A percentile compares a stretch with the other conserved stretches of the same genome.
Conservation (phyloP, 1,140 invertebrate genomes). For the Solen grandis region DNA sequence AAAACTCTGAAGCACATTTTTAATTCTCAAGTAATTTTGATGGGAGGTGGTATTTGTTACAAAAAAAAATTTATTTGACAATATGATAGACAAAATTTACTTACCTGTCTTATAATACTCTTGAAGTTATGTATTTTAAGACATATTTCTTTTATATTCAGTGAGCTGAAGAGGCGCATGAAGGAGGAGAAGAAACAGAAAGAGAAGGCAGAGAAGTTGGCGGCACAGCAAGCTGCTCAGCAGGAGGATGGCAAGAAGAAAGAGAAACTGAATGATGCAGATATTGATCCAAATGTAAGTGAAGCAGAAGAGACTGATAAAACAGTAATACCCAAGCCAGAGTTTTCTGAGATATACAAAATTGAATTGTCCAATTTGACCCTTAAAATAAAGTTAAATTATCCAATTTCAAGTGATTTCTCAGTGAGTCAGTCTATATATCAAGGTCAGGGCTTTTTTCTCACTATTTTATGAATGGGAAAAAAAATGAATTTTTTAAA, state of each 20-base stretch:
- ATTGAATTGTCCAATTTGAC: too few species aligned
- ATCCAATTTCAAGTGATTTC: too few species aligned
- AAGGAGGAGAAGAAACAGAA: constrained; percentile 96
- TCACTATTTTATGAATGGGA: too few species aligned
- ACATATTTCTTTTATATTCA: constrained; percentile 77
- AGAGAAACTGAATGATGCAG: constrained; percentile 83
- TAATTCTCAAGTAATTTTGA: background rate
- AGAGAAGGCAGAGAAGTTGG: constrained; percentile 93
- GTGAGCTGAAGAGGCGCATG: constrained; percentile 94
- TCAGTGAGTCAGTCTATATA: too few species aligned
- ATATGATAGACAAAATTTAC: background rate
- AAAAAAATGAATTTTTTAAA: too few species aligned
- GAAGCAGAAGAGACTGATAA: background rate
- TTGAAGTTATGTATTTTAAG: background rate
- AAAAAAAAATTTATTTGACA: background rate
- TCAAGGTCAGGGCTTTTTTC: too few species aligned
- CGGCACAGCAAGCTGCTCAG: constrained; percentile 79
- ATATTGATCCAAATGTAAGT: constrained; percentile 93
- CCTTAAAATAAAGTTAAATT: too few species aligned
- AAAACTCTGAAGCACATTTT: too few species aligned
- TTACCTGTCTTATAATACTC: background rate
- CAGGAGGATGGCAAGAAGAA: constrained; percentile 64
- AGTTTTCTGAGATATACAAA: too few species aligned
- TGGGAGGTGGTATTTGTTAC: background rate
- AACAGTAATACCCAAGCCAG: too few species aligned